Conservation (phyloP, 2,888 invertebrate species). For the Polietes domitor region DNA sequence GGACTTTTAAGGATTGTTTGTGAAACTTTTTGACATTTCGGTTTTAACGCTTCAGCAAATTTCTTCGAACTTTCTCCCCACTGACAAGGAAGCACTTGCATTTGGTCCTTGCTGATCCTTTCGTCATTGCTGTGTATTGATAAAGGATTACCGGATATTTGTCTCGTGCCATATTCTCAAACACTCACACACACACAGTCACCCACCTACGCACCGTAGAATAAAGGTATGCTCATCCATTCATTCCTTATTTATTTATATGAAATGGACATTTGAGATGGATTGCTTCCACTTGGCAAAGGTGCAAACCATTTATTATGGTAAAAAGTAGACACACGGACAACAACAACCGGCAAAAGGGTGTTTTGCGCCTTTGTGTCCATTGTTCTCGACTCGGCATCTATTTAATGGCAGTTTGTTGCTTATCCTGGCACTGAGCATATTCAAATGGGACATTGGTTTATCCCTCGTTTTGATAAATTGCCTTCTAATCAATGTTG, state of each 20-base stretch:
- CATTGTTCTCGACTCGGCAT: constrained; percentile 11
- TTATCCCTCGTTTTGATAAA: constrained; percentile 67
- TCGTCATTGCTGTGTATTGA: constrained; percentile 45
- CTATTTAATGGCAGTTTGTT: constrained; percentile 20
- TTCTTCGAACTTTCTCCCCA: constrained; percentile 40
- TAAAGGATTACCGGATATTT: constrained; percentile 60
- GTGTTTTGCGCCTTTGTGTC: constrained; percentile 22
- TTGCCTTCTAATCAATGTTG: constrained; percentile 67
- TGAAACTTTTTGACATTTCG: constrained; percentile 64
- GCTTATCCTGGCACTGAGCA: neutral
- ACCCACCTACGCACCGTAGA: constrained; percentile 10
- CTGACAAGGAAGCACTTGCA: constrained; percentile 12
- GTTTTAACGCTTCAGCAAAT: constrained; percentile 66
- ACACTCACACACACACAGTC: constrained; percentile 27
- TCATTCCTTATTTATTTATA: constrained; percentile 68
- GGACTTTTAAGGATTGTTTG: constrained; percentile 44
- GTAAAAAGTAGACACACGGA: constrained; percentile 33
- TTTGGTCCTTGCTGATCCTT: constrained; percentile 47
- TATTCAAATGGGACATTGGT: constrained; percentile 65
- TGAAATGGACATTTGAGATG: constrained; percentile 70
- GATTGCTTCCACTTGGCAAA: constrained; percentile 65
- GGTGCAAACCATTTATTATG: constrained; percentile 67
- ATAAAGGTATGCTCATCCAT: neutral
- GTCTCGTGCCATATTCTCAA: constrained; percentile 45
- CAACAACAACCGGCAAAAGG: constrained; percentile 49